Evolutionary conservation across 2,888 invertebrate species (phyloP), one percentile per base, ranked within the genome.

Genomic region (Stenotaenia linearis): DNA sequence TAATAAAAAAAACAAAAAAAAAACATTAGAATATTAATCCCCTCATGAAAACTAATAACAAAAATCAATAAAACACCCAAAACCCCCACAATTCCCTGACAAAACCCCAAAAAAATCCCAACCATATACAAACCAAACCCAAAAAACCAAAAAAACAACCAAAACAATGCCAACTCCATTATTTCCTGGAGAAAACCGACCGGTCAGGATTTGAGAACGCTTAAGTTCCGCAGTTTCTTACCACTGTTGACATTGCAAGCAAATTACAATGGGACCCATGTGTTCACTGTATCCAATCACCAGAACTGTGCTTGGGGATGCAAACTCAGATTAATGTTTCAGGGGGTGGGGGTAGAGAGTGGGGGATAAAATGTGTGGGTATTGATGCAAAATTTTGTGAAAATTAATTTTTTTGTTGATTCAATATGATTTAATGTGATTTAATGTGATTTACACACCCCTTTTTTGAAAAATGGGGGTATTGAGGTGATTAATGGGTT

Each of bases 261-360:
- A 61, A 61, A 25, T 61, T 28, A 61, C 23, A 61, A 25, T 61
- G 61, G 61, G 61, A 61, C 61, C 61, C 61, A 61, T 61, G 61
- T 61, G 61, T 25, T 61, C 25, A 61, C 25, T 61, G 61, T 61
- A 61, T 61, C 61, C 61, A 61, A 61, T 61, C 61, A 61, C 25
- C 61, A 61, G 61, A 61, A 61, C 25, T 61, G 61, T 61, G 61
- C 61, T 25, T 25, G 61, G 61, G 61, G 61, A 61, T 61, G 61
- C 61, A 61, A 61, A 61, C 61, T 61, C 61, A 61, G 61, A 61
- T 61, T 61, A 61, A 61, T 61, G 61, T 61, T 61, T 61, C 61
- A 61, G 23, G 61, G 61, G 61, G 15, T 61, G 61, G 61, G 25
- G 23, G 61, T 25, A 12, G 18, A 45, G 18, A 45, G 12, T 4